Evolutionary conservation across 2,888 invertebrate genomes (phyloP).

Genomic region (Deilephila porcellus): DNA sequence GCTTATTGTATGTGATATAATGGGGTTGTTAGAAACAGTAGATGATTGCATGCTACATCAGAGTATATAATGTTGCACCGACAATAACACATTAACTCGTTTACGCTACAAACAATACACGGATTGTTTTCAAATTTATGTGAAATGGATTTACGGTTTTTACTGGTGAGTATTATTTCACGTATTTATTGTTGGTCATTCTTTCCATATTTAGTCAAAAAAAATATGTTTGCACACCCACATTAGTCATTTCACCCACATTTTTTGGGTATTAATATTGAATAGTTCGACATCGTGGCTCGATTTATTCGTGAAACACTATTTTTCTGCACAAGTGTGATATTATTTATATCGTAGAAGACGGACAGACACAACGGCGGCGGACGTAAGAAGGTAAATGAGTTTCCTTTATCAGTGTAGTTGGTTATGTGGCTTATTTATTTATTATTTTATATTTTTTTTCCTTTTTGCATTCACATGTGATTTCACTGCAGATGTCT

Average conservation of each 20-base stretch:
- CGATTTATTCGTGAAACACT: conserved; percentile 44
- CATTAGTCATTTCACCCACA: conserved; percentile 51
- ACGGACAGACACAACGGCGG: conserved; percentile 51
- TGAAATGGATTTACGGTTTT: conserved; percentile 55
- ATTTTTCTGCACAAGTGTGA: conserved; percentile 54
- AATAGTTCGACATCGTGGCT: conserved; percentile 51
- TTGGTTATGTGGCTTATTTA: conserved; percentile 83
- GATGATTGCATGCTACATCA: conserved; percentile 64
- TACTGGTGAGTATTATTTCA: conserved; percentile 68
- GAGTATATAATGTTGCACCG: conserved; percentile 25
- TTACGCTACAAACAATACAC: conserved; percentile 17
- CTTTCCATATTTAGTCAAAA: conserved; percentile 47
- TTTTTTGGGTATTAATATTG: conserved; percentile 49
- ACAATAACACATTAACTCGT: conserved; percentile 29
- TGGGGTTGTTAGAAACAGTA: conserved; percentile 58
- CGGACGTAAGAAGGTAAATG: conserved; percentile 68
- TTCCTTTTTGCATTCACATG: conserved; percentile 82
- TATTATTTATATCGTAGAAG: conserved; percentile 59
- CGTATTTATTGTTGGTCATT: conserved; percentile 45
- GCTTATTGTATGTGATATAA: conserved; percentile 69
- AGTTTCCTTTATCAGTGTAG: conserved; percentile 67
- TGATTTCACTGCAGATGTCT: conserved; percentile 83
- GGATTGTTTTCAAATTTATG: conserved; percentile 50
- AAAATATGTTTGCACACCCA: conserved; percentile 36
- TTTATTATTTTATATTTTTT: conserved; percentile 77